Evolutionary conservation across 2,888 invertebrate species (phyloP), one percentile per base, ranked within the genome.

Genomic region (Drosophila formosana): DNA sequence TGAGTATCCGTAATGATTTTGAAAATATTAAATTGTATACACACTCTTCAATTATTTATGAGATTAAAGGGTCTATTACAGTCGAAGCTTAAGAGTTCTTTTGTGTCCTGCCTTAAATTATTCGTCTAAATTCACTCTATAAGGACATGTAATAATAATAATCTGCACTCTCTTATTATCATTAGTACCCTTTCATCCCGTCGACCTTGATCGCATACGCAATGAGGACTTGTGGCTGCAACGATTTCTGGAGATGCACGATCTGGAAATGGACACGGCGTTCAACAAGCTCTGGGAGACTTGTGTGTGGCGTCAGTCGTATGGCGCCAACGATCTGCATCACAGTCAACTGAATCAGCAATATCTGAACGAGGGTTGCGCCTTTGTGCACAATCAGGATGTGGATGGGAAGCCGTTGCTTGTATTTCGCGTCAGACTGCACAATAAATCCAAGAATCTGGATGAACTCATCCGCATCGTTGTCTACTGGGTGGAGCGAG

Each of bases 231-330:
- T 94, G 67, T 97, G 96, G 94, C 88, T 97, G 6, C 93, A 93
- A 79, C 93, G 96, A 66, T 96, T 97, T 80, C 91, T 98, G 7
- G 93, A 94, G 75, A 97, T 96, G 90, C 93, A 94, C 69, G 96
- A 97, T 50, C 93, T 94, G 55, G 95, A 97, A 81, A 92, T 95
- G 53, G 95, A 96, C 71, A 92, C 94, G 47, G 94, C 97, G 0
- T 92, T 96, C 0, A 94, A 94, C 51, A 96, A 97, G 95, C 93
- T 98, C 2, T 96, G 96, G 95, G 96, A 96, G 5, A 95, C 96
- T 1, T 94, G 97, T 79, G 94, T 94, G 71, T 98, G 98, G 97
- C 94, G 98, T 63, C 96, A 95, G 91, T 95, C 95, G 37, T 95
- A 95, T 80, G 95, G 95, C 0, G 94, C 95, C 0, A 96, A 96